phyloP scores from a whole-genome alignment of 2,113 vertebrate species.

The Bubalus kerabau region DNA sequence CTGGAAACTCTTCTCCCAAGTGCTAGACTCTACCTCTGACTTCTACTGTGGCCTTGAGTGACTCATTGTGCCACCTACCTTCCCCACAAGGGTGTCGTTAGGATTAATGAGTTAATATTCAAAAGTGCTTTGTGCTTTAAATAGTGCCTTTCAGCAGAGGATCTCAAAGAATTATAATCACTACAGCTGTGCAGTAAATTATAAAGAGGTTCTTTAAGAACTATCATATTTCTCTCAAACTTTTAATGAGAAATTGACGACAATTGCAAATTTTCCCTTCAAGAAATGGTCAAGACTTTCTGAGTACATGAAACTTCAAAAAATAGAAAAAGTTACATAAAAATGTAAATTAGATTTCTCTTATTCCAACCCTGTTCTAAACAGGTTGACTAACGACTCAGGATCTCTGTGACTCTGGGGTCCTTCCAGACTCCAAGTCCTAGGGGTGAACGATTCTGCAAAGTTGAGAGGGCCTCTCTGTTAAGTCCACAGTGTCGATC shows the following conservation, averaged over 20 bases:
- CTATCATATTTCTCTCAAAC: neutral
- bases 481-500: rapidly evolving
- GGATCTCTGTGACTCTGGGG: neutral
- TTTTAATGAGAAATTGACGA: neutral
- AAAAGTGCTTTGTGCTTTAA: conserved; percentile 62
- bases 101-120: conserved; percentile 60
- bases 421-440: neutral
- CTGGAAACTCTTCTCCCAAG: neutral
- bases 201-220: neutral
- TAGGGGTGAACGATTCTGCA: neutral
- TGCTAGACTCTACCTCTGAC: neutral
- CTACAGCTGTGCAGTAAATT: neutral
- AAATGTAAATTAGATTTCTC: neutral
- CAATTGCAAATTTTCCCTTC: neutral
- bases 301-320: neutral
- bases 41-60: conserved; percentile 18
- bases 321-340: neutral
- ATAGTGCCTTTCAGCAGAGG: conserved; percentile 47
- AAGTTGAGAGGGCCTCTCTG: too few relatives aligned
- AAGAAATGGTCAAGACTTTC: neutral
- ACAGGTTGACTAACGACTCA: neutral
- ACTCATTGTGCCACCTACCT: conserved; percentile 56
- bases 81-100: neutral
- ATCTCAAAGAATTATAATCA: conserved; percentile 10
- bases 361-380: neutral